These are phyloP conservation scores for Nasonia oneida DNA, from an alignment of 2,888 invertebrate species.

Conservation along the genomic window DNA sequence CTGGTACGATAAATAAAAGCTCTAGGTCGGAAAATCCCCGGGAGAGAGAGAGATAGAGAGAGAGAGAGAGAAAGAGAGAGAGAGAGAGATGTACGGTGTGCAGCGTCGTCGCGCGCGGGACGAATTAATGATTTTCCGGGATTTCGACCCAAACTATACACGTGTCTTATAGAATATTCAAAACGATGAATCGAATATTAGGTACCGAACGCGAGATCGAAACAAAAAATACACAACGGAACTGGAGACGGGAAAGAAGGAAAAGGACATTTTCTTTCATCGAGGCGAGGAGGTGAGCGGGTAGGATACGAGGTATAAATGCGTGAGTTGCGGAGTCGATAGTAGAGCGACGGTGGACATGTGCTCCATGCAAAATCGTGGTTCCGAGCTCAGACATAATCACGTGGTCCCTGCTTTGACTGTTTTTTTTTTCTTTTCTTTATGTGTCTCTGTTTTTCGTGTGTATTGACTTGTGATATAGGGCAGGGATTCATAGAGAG, in stretches of 20 bases:
- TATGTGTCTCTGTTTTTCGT: conserved; percentile 43
- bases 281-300: not conserved
- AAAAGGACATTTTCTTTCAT: not conserved
- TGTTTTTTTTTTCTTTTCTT: conserved; percentile 72
- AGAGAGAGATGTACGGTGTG: not conserved
- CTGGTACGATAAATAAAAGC: conserved; percentile 3
- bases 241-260: not conserved
- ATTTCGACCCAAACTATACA: not conserved
- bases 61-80: too few relatives aligned
- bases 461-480: conserved; percentile 36
- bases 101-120: not conserved
- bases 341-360: conserved; percentile 81
- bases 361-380: conserved; percentile 91
- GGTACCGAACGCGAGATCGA: not conserved
- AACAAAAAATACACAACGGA: not conserved
- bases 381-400: conserved; percentile 84
- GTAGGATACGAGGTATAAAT: conserved; percentile 16
- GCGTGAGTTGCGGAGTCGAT: conserved; percentile 78
- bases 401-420: conserved; percentile 85
- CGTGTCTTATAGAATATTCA: not conserved
- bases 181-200: not conserved
- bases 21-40: not conserved
- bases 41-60: not conserved
- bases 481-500: conserved; percentile 33
- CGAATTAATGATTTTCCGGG: conserved; percentile 21